phyloP scores from a whole-genome alignment of 2,888 invertebrate genomes.

The Vesta saturnalis region DNA sequence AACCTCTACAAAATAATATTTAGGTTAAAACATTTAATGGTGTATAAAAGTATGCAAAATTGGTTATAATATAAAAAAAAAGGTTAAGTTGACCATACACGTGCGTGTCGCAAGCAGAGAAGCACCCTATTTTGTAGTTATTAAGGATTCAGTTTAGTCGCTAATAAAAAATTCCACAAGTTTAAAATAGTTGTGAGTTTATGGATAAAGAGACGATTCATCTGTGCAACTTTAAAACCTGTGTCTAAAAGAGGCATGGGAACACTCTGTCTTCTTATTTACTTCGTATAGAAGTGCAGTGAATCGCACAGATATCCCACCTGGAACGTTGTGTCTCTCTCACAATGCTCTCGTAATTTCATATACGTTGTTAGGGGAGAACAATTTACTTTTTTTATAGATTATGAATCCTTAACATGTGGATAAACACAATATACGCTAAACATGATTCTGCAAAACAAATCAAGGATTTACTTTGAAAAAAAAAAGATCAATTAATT shows the following conservation, averaged over 20 bases:
- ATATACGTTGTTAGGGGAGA: constrained; percentile 40
- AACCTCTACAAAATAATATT: too few relatives aligned
- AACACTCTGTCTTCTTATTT: constrained; percentile 42
- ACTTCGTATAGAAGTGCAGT: constrained; percentile 46
- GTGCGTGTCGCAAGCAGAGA: constrained; percentile 17
- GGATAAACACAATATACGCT: neutral
- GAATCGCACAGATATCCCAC: constrained; percentile 47
- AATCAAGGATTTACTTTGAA: neutral
- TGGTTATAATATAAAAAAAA: neutral
- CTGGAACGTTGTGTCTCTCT: constrained; percentile 48
- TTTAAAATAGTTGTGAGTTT: constrained; percentile 5
- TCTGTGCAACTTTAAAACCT: constrained; percentile 43
- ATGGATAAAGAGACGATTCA: constrained; percentile 21
- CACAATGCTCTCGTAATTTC: constrained; percentile 53
- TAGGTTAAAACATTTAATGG: neutral
- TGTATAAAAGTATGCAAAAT: neutral
- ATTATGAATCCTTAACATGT: constrained; percentile 12
- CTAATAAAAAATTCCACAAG: constrained; percentile 12
- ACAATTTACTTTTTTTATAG: constrained; percentile 14
- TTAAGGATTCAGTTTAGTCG: constrained; percentile 2
- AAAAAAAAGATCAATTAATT: constrained; percentile 18
- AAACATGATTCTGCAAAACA: neutral
- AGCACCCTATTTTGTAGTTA: neutral
- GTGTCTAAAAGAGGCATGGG: constrained; percentile 43
- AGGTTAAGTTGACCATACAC: constrained; percentile 20